A percentile compares a stretch with the other conserved stretches of the same genome.
These are phyloP conservation scores for Mizuhopecten yessoensis DNA, from an alignment of 1,140 invertebrate species.

Conservation along the genomic window DNA sequence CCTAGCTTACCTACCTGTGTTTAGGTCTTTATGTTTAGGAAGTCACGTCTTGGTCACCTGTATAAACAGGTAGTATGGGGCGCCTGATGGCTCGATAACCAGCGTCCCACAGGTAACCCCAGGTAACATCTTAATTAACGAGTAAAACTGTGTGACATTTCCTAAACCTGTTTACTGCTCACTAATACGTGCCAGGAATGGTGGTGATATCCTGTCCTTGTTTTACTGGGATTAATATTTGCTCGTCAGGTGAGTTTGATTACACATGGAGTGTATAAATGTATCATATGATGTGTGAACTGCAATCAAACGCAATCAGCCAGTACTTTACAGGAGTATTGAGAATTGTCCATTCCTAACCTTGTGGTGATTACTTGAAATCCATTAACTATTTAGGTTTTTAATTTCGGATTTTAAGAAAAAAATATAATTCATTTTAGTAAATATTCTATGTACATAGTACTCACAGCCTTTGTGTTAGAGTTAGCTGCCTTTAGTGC, in stretches of 20 bases:
- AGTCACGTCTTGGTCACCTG: slow-evolving; percentile 7
- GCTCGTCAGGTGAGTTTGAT: background rate
- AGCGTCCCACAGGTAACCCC: background rate
- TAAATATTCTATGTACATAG: no score
- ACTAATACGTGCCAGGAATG: background rate
- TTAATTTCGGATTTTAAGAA: no score
- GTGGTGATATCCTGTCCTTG: background rate
- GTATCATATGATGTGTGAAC: no score
- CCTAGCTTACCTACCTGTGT: background rate
- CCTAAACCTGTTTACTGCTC: background rate
- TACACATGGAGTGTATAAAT: no score
- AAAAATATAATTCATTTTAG: no score
- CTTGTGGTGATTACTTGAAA: no score
- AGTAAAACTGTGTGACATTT: background rate
- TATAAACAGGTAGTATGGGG: slow-evolving; percentile 7
- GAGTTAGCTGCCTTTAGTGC: no score
- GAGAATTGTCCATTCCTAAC: no score
- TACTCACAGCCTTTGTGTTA: no score
- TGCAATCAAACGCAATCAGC: no score
- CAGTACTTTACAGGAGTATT: no score
- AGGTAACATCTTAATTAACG: background rate
- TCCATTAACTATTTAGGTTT: no score
- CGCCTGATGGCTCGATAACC: background rate
- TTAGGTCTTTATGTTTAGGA: background rate
- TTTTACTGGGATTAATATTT: background rate